Base-by-base conservation (phyloP, 2,113 vertebrate genomes). In the Rostratula benghalensis region DNA sequence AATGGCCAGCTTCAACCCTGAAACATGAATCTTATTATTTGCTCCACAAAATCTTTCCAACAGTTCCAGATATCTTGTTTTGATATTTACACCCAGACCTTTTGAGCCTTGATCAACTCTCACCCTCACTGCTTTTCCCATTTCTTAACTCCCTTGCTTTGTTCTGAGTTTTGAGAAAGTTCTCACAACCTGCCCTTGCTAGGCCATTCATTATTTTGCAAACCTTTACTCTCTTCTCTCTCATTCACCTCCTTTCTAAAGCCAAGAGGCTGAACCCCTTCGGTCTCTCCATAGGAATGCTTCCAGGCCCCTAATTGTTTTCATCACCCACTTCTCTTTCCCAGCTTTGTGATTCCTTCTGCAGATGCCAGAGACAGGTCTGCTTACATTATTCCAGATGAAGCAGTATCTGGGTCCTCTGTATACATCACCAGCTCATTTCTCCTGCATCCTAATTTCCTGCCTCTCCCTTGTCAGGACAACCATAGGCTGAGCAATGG, bases 281-380 rank as follows among this genome's bases (percentile, higher is more conserved):
- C 0, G 3, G 64, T 90, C 57, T 61, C 31, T 89, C 48, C 56
- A 54, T 45, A 77, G 65, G 92, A 92, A 71, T 56, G 50, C 94
- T 84, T 95, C 74, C 74, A 94, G 88, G 25, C 18, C 43, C 45
- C 25, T 81, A 71, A 92, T 84, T 81, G 60, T 94, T 95, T 94
- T 94, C 87, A 85, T 89, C 87, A 70, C 89, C 81, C 74, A 18
- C 77, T 76, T 96, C 59, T 87, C 65, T 87, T 93, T 92, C 81
- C 65, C 81, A 92, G 73, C 81, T 91, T 93, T 93, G 69, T 78
- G 69, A 88, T 94, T 90, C 76, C 35, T 92, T 83, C 83, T 90
- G 70, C 90, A 96, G 83, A 92, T 96, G 89, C 75, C 80, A 78
- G 81, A 96, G 70, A 65, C 70, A 79, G 67, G n/a, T 50, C 86